Evolutionary conservation across 2,888 invertebrate species (phyloP), one percentile per base, ranked within the genome.

Genomic region (Synanthedon tipuliformis): DNA sequence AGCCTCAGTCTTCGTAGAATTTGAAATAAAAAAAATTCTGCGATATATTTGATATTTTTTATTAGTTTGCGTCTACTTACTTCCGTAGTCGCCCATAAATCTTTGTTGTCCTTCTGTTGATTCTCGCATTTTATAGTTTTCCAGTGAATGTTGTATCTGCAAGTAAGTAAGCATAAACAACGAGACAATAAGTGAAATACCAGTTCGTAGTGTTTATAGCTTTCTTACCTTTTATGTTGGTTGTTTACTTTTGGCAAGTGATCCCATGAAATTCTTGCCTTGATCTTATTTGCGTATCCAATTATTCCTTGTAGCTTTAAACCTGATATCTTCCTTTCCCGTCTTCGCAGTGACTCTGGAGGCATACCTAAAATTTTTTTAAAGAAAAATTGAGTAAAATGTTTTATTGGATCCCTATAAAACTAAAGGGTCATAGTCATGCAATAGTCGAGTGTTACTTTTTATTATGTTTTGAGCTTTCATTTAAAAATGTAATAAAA

Each of bases 81-180:
- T 77, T 88, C 86, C 16, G 90, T 89, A n/a, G 81, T 84, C 10
- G 88, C 89, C 1, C 85, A 78, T 53, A 88, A 70, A 55, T 81
- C 86, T 62, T 86, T 83, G 60, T 75, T 77, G 53, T 70, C 65
- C 54, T 74, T 75, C 56, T 70, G 71, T 27, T 75, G 73, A 55
- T 79, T 73, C 57, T 72, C 72, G 61, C 82, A 82, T 61, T 85
- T 75, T 13, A 68, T 57, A 1, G 75, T 73, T 59, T 66, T 75
- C 86, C 86, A 86, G 49, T 78, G 72, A 10, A 86, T 71, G 57
- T 74, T 75, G 61, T 83, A 87, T 63, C 84, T 87, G 67, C 34
- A 34, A 34, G 8, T 34, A 34, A 34, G 3, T 34, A 34, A 34
- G 10, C 34, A 34, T 34, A 34, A 34, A 56, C 53, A 57, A 53